phyloP scores from a whole-genome alignment of 2,113 vertebrate species.

The Origma solitaria region DNA sequence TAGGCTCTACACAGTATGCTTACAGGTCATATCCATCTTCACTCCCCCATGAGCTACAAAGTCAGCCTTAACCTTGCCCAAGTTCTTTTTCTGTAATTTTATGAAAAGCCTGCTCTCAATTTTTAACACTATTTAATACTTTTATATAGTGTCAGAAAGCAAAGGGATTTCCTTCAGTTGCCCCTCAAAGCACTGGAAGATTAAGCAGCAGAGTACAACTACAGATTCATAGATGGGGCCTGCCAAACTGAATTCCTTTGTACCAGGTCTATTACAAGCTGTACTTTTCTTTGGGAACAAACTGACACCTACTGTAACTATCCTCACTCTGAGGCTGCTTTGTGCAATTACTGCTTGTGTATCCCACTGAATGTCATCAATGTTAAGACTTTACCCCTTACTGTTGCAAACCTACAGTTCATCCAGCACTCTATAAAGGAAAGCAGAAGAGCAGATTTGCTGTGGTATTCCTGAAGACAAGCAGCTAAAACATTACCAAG shows the following conservation, averaged over 20 bases:
- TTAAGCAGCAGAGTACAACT: background rate
- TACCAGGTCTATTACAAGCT: background rate
- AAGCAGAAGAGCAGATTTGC: background rate
- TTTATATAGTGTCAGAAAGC: background rate
- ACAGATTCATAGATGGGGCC: accelerated
- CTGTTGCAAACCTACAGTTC: background rate
- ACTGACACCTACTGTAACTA: background rate
- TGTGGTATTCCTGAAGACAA: background rate
- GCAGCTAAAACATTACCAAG: background rate
- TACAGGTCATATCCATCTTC: background rate
- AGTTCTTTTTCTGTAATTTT: background rate
- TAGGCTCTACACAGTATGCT: background rate
- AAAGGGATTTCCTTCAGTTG: background rate
- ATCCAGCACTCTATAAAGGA: background rate
- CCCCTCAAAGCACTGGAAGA: background rate
- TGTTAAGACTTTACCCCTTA: background rate
- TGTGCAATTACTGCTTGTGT: accelerated
- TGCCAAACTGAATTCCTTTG: background rate
- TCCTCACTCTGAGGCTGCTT: background rate
- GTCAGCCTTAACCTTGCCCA: background rate
- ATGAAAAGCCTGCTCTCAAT: background rate
- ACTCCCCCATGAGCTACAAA: background rate
- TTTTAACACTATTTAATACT: background rate
- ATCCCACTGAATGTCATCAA: background rate
- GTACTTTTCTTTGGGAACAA: background rate